Conservation (phyloP, 2,113 vertebrate species). For the Electrona antarctica region DNA sequence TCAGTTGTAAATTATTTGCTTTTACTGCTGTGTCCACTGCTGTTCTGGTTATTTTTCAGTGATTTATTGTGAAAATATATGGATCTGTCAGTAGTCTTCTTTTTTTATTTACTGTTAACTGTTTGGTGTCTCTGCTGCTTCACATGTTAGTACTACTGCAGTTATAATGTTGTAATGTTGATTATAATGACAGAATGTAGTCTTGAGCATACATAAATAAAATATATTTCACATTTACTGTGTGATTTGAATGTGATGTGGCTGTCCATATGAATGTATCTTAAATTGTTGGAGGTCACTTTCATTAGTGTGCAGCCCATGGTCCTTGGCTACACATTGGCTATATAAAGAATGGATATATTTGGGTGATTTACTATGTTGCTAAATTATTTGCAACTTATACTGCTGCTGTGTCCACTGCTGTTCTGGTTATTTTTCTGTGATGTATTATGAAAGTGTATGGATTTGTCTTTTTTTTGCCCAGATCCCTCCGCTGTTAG, state of each 20-base stretch:
- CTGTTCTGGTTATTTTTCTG: not conserved
- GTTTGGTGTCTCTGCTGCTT: slow-evolving; percentile 7
- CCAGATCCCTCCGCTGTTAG: slow-evolving; percentile 29
- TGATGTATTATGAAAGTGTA: not conserved
- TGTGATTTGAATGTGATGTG: slow-evolving; percentile 23
- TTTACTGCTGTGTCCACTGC: not conserved
- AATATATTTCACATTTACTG: slow-evolving; percentile 22
- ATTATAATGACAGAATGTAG: not conserved
- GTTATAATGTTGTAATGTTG: not conserved
- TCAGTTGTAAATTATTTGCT: not conserved
- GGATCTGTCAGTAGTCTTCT: too few species aligned
- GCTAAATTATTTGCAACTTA: not conserved
- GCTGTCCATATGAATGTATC: slow-evolving; percentile 40
- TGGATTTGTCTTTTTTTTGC: not conserved
- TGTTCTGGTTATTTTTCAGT: not conserved
- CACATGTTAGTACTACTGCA: not conserved
- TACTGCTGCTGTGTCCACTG: not conserved
- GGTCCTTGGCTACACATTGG: too few species aligned
- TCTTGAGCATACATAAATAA: slow-evolving; percentile 27
- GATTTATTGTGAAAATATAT: not conserved
- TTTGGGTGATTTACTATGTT: not conserved
- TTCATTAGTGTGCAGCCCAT: slow-evolving; percentile 21
- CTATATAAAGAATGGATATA: too few species aligned
- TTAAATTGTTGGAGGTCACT: slow-evolving; percentile 31
- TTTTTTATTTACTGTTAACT: not conserved